Evolutionary conservation across 37 sponge, comb jelly and placozoan genomes (phyloP).

Genomic region (Spongilla lacustris): DNA sequence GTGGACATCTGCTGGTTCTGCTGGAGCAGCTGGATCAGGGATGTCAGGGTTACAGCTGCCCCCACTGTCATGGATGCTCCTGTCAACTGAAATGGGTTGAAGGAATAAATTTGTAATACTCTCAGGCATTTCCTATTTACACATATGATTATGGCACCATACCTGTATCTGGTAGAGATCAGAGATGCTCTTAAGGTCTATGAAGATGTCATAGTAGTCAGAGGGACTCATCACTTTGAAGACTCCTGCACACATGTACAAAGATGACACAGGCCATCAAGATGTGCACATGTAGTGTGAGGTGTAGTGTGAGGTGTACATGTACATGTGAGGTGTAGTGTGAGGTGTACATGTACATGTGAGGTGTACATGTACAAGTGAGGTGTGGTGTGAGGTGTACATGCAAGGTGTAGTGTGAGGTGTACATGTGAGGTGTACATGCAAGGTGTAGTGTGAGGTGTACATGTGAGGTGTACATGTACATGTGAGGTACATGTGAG

Average conservation of each 20-base stretch:
- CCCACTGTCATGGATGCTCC: conserved; percentile 53
- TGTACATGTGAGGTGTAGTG: no score
- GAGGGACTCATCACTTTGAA: conserved; percentile 7
- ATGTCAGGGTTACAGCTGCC: conserved; percentile 46
- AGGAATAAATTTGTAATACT: no score
- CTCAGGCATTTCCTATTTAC: no score
- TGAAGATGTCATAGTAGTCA: conserved; percentile 20
- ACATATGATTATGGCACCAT: no score
- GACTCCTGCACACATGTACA: conserved; percentile 41
- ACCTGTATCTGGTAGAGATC: conserved; percentile 47
- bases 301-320: no score
- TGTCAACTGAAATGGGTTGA: conserved; percentile 15
- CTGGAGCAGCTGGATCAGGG: conserved; percentile 55
- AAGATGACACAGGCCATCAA: not conserved
- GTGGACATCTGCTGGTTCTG: conserved; percentile 27
- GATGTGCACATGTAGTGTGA: no score
- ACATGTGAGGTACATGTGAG: not conserved
- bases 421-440: no score
- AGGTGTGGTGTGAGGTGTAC: no score
- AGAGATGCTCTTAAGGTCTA: conserved; percentile 49
- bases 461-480: not conserved
- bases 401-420: no score
- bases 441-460: no score
- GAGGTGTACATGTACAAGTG: no score
- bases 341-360: no score